These are phyloP conservation scores for Axinella damicornis DNA, from an alignment of 37 sponge, comb jelly and placozoan genomes.

Conservation along the genomic window DNA sequence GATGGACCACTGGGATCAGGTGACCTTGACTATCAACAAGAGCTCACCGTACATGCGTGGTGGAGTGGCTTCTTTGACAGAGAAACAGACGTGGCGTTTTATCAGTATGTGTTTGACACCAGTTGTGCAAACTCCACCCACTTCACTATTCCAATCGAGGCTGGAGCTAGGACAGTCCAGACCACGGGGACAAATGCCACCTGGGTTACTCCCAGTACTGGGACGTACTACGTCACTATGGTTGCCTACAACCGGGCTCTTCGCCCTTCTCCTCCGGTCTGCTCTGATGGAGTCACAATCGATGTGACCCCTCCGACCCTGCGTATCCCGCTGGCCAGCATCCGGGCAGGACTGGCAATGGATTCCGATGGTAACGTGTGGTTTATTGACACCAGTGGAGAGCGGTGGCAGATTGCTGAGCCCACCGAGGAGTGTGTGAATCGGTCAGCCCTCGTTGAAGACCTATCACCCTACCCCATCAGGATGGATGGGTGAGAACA, in stretches of 20 bases:
- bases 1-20: constrained; percentile 40
- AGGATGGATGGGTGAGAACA: constrained; percentile 31
- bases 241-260: constrained; percentile 76
- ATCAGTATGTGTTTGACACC: constrained; percentile 56
- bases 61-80: constrained; percentile 90
- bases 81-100: constrained; percentile 70
- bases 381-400: constrained; percentile 37
- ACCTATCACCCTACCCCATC: constrained; percentile 33
- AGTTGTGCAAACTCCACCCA: constrained; percentile 31
- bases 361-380: constrained; percentile 28
- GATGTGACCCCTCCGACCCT: constrained; percentile 63
- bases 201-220: constrained; percentile 57
- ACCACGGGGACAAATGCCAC: constrained; percentile 46
- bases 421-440: neutral
- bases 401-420: constrained; percentile 8
- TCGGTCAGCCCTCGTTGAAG: neutral
- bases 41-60: constrained; percentile 13
- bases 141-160: constrained; percentile 46
- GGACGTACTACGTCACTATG: constrained; percentile 73
- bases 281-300: constrained; percentile 84
- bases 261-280: constrained; percentile 58
- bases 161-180: constrained; percentile 5
- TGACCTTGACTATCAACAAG: constrained; percentile 73
- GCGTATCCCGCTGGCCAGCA: constrained; percentile 40
- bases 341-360: constrained; percentile 27